Evolutionary conservation across 2,888 invertebrate species (phyloP).

Genomic region (Luffia ferchaultella): DNA sequence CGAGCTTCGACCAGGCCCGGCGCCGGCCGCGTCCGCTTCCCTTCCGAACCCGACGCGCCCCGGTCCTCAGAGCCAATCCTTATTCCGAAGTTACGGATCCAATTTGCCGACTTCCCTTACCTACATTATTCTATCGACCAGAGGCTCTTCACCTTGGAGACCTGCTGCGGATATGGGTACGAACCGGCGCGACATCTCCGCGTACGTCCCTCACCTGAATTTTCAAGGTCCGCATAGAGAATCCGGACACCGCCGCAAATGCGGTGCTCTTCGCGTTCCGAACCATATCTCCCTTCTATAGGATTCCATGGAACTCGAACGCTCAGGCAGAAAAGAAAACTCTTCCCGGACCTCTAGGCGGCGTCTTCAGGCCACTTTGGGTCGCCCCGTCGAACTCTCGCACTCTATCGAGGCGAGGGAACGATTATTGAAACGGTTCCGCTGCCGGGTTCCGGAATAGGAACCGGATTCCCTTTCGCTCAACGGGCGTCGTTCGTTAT

Average conservation of each 20-base stretch:
- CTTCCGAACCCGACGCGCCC: conserved; percentile 67
- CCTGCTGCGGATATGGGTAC: conserved; percentile 80
- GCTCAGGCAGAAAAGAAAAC: conserved; percentile 43
- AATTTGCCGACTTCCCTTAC: conserved; percentile 75
- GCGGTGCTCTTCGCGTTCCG: conserved; percentile 39
- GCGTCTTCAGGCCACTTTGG: conserved; percentile 62
- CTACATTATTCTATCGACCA: conserved; percentile 74
- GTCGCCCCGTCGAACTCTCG: conserved; percentile 34
- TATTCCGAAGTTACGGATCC: conserved; percentile 72
- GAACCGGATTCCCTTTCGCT: conserved; percentile 26
- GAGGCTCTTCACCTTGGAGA: conserved; percentile 77
- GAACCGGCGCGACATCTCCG: conserved; percentile 42
- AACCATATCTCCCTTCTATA: conserved; percentile 60
- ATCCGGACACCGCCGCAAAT: conserved; percentile 29
- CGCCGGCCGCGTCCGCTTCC: conserved; percentile 22
- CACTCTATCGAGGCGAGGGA: too few species aligned
- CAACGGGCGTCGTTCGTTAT: not conserved
- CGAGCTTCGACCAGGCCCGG: conserved; percentile 25
- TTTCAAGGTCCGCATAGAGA: conserved; percentile 36
- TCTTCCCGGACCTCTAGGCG: conserved; percentile 60
- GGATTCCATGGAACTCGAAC: conserved; percentile 52
- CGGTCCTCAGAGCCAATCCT: conserved; percentile 78
- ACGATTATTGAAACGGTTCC: conserved; percentile 54
- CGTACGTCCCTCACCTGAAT: conserved; percentile 34
- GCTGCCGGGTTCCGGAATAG: conserved; percentile 67